Percentiles rank a stretch among this genome's conserved stretches.
Evolutionary conservation across 2,797 vertebrate genomes (phyloP).

Genomic region (Gambelia wislizenii): DNA sequence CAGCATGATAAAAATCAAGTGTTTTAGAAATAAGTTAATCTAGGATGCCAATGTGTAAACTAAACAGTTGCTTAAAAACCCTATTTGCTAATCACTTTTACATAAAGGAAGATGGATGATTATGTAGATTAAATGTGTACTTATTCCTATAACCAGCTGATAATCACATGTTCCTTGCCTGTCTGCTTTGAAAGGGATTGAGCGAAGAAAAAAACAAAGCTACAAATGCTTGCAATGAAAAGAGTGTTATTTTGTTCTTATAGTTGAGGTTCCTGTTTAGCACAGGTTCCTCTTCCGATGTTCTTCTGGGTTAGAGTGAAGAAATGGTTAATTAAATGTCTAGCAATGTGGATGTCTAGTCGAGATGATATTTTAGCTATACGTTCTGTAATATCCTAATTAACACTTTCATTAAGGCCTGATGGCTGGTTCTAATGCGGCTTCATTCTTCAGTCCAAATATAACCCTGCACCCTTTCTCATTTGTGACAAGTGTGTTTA

Average conservation of each 20-base stretch:
- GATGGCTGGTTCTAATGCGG: constrained; percentile 74
- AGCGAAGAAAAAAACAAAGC: not conserved
- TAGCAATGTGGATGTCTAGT: constrained; percentile 59
- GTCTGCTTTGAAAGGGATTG: constrained; percentile 51
- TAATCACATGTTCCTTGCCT: constrained; percentile 64
- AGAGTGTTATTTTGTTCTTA: constrained; percentile 3
- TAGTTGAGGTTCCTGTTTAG: not conserved
- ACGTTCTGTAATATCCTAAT: constrained; percentile 78
- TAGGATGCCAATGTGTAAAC: constrained; percentile 83
- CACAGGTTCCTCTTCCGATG: constrained; percentile 2
- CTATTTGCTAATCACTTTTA: constrained; percentile 84
- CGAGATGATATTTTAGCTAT: constrained; percentile 66
- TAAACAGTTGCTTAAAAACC: constrained; percentile 84
- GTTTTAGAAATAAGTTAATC: constrained; percentile 87
- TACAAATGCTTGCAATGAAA: constrained; percentile 24
- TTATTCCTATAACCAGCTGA: constrained; percentile 78
- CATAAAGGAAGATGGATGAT: constrained; percentile 83
- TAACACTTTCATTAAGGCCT: constrained; percentile 81
- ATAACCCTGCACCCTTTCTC: constrained; percentile 77
- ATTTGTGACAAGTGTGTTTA: constrained; percentile 87
- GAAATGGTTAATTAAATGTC: constrained; percentile 74
- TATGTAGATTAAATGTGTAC: constrained; percentile 81
- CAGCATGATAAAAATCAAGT: constrained; percentile 86
- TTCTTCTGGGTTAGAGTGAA: constrained; percentile 18
- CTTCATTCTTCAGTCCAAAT: constrained; percentile 75